A percentile compares a stretch with the other conserved stretches of the same genome.
Conservation (phyloP, 2,113 vertebrate genomes). For the Centrocercus urophasianus region DNA sequence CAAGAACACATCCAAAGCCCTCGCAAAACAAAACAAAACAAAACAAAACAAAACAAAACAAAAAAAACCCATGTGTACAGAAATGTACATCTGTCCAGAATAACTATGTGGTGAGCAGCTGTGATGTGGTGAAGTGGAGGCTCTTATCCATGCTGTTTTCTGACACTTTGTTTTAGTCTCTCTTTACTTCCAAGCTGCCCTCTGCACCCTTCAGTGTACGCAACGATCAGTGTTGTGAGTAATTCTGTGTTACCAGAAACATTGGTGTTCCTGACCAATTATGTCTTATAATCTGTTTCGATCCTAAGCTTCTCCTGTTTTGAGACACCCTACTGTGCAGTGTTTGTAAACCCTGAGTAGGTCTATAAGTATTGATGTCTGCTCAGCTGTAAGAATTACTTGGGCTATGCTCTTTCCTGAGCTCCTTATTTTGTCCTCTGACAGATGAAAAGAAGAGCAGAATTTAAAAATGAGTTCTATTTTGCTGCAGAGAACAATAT, state of each 20-base stretch:
- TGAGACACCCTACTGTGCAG: background rate
- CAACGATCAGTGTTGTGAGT: background rate
- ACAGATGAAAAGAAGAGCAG: background rate
- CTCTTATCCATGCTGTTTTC: background rate
- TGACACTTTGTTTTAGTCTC: background rate
- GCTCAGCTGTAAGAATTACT: slow-evolving; percentile 24
- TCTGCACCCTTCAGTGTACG: fast-evolving
- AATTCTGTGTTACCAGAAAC: background rate
- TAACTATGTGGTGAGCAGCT: fast-evolving
- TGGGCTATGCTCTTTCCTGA: background rate
- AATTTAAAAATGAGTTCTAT: slow-evolving; percentile 20
- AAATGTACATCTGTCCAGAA: fast-evolving
- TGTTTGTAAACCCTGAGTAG: slow-evolving; percentile 39
- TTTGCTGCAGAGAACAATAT: slow-evolving; percentile 5
- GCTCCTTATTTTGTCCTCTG: background rate
- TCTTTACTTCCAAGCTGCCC: background rate
- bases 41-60: background rate
- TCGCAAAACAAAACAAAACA: background rate
- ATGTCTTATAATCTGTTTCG: background rate
- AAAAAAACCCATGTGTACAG: fast-evolving
- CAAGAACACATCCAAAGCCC: background rate
- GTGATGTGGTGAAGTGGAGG: background rate
- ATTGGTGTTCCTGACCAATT: background rate
- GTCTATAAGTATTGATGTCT: slow-evolving; percentile 52
- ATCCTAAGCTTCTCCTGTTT: background rate